A percentile compares a stretch with the other conserved stretches of the same genome.
These are phyloP conservation scores for Heliconius cydno DNA, from an alignment of 2,888 invertebrate genomes.

Conservation along the genomic window DNA sequence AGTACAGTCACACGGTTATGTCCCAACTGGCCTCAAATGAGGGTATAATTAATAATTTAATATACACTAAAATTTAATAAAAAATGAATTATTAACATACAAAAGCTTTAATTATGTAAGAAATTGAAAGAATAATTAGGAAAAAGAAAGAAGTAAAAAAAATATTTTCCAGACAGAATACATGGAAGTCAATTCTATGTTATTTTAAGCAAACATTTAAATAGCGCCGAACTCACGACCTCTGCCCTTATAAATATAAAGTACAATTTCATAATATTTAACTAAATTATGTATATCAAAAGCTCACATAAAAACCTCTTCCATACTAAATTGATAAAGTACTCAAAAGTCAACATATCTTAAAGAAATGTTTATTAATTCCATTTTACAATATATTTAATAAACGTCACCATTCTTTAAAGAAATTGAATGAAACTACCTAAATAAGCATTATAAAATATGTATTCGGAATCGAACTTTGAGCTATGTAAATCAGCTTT, in stretches of 20 bases:
- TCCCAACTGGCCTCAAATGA: too few species aligned
- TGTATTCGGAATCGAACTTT: constrained; percentile 22
- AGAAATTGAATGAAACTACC: constrained; percentile 15
- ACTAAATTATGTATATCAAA: not conserved
- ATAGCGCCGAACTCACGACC: not conserved
- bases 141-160: too few species aligned
- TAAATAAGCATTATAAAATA: constrained; percentile 25
- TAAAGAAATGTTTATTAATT: constrained; percentile 10
- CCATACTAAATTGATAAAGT: not conserved
- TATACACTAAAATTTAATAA: too few species aligned
- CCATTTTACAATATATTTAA: constrained; percentile 16
- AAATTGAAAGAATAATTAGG: too few species aligned
- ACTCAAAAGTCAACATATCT: not conserved
- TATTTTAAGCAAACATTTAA: not conserved
- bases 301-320: not conserved
- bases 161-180: too few species aligned
- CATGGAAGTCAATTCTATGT: too few species aligned
- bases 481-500: constrained; percentile 28
- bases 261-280: not conserved
- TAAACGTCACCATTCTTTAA: constrained; percentile 3
- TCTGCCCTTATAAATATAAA: not conserved
- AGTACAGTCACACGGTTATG: not conserved
- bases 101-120: too few species aligned
- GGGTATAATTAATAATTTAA: too few species aligned
- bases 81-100: too few species aligned